Evolutionary conservation across 2,797 vertebrate genomes (phyloP), one percentile per base, ranked within the genome.

Genomic region (Telmatherina bonti): DNA sequence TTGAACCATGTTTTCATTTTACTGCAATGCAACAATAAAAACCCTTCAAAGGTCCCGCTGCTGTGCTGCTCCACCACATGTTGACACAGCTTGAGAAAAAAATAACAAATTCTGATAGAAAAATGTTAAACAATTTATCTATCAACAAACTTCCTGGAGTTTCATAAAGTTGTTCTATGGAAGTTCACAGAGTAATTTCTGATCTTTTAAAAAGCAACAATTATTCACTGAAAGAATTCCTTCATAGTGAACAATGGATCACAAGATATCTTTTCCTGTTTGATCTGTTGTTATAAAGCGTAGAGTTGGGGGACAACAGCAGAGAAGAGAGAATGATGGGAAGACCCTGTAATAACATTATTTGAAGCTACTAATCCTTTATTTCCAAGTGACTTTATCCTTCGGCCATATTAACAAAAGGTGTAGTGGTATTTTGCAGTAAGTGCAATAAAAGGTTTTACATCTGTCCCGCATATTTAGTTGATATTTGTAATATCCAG

Each of bases 41-140:
- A 64, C 9, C 27, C 35, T 35, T 72, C 24, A 22, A 7, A 62
- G 49, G 69, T n/a, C 12, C n/a, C 38, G 1, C 12, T 51, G 22
- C 47, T 51, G 22, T 45, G 18, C 9, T 27, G 12, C 24, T 33
- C 41, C 36, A 65, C 58, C 6, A 29, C 24, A 59, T 15, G 2
- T 31, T 53, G 31, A 33, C 41, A 59, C 29, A 60, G 11, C 41
- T 63, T 41, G 30, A 76, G 22, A 10, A 29, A 43, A 20, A 52
- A 22, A 35, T 13, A 15, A 47, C 38, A 24, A 58, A 51, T 43
- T 24, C 24, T 26, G 62, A 63, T 31, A 31, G 30, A 31, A 31
- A 31, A 31, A 7, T 3, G 27, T 43, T 31, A 6, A 35, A 55
- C 26, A 16, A 26, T 15, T 56, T 36, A 41, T 62, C 57, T 52